These are phyloP conservation scores for Dicrostonyx torquatus DNA, from an alignment of 2,797 vertebrate species.

Conservation along the genomic window DNA sequence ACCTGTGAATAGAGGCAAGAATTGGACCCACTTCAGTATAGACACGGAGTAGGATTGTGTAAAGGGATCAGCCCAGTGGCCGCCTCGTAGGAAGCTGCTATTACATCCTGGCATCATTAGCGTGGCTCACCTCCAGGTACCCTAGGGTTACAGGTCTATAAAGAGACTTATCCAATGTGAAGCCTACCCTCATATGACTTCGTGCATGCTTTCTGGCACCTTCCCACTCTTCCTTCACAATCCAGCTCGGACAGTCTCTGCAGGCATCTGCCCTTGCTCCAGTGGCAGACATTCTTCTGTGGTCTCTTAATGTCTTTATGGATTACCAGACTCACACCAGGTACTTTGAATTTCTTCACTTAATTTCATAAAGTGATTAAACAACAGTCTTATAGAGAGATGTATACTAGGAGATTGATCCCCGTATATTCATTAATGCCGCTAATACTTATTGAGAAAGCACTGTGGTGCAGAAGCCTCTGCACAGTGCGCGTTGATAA, in stretches of 20 bases:
- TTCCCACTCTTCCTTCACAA: neutral
- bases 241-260: neutral
- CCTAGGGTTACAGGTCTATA: neutral
- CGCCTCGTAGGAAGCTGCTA: neutral
- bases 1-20: neutral
- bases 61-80: neutral
- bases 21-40: neutral
- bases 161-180: neutral
- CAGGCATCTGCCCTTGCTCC: neutral
- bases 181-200: neutral
- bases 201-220: neutral
- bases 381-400: slow-evolving; percentile 25
- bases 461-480: neutral
- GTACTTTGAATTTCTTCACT: slow-evolving; percentile 30
- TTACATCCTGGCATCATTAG: neutral
- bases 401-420: slow-evolving; percentile 16
- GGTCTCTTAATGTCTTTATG: neutral
- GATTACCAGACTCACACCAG: neutral
- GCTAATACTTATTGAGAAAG: neutral
- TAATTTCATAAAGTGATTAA: slow-evolving; percentile 60
- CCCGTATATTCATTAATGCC: slow-evolving; percentile 32
- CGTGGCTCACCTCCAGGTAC: neutral
- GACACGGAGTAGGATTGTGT: neutral
- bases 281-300: neutral
- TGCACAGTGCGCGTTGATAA: neutral